A percentile compares a stretch with the other conserved stretches of the same genome.
These are phyloP conservation scores for Phenganax stokvisi DNA, from an alignment of 92 coral and sea anemone species.

Conservation along the genomic window DNA sequence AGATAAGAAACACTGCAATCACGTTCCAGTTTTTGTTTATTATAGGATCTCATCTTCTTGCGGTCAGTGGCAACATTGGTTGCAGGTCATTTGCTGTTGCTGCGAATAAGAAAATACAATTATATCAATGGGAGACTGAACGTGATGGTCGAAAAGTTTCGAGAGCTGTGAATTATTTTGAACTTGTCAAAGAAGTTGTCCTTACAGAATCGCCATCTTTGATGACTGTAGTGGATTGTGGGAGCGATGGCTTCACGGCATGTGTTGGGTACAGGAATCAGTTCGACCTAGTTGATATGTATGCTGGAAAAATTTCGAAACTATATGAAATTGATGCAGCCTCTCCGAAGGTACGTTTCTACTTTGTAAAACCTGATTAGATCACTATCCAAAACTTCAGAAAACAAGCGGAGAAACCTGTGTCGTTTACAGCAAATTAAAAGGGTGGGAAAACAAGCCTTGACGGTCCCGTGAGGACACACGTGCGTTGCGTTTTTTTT, in stretches of 20 bases:
- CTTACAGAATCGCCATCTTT: slow-evolving; percentile 68
- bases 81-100: slow-evolving; percentile 77
- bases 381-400: no score
- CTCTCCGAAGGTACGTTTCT: slow-evolving; percentile 20
- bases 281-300: slow-evolving; percentile 66
- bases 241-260: slow-evolving; percentile 38
- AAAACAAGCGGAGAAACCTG: no score
- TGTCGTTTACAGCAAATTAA: no score
- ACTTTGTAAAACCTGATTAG: no score
- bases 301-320: slow-evolving; percentile 62
- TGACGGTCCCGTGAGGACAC: no score
- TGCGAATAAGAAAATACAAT: slow-evolving; percentile 57
- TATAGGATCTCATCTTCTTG: slow-evolving; percentile 74
- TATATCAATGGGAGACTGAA: slow-evolving; percentile 64
- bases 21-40: no score
- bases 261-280: slow-evolving; percentile 81
- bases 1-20: no score
- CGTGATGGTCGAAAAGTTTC: no score
- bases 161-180: neutral
- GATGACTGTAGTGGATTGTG: slow-evolving; percentile 61
- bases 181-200: slow-evolving; percentile 59
- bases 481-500: no score
- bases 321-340: slow-evolving; percentile 50
- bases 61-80: slow-evolving; percentile 64
- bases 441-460: no score